Evolutionary conservation across 2,888 invertebrate species (phyloP).

Genomic region (Ochropleura leucogaster): DNA sequence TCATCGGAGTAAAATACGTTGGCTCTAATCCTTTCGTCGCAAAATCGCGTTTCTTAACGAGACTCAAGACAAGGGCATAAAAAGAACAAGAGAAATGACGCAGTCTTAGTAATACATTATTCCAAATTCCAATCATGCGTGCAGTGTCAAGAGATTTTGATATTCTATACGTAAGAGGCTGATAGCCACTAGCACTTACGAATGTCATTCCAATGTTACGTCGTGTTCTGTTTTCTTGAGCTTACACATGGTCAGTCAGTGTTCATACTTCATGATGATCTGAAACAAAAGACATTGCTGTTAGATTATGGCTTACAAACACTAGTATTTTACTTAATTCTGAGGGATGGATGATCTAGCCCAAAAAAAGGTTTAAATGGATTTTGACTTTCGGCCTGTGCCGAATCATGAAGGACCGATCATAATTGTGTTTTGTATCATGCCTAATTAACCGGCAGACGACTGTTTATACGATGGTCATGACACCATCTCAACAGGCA

Average conservation of each 20-base stretch:
- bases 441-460: not conserved
- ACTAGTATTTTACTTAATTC: no score
- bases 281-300: constrained; percentile 75
- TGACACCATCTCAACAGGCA: not conserved
- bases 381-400: no score
- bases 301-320: not conserved
- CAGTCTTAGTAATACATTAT: not conserved
- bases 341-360: no score
- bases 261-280: constrained; percentile 67
- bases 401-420: no score
- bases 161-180: constrained; percentile 8
- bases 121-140: constrained; percentile 16
- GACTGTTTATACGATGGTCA: not conserved
- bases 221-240: constrained; percentile 62
- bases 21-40: not conserved
- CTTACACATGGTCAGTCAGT: constrained; percentile 72
- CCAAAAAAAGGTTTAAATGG: no score
- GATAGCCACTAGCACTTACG: constrained; percentile 49
- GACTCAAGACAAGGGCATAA: not conserved
- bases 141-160: constrained; percentile 11
- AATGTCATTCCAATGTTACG: constrained; percentile 62
- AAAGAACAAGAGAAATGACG: constrained; percentile 9
- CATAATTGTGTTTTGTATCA: no score
- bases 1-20: not conserved
- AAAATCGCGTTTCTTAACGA: not conserved